phyloP scores from a whole-genome alignment of 2,888 invertebrate species.

The Oxycera nigricornis region DNA sequence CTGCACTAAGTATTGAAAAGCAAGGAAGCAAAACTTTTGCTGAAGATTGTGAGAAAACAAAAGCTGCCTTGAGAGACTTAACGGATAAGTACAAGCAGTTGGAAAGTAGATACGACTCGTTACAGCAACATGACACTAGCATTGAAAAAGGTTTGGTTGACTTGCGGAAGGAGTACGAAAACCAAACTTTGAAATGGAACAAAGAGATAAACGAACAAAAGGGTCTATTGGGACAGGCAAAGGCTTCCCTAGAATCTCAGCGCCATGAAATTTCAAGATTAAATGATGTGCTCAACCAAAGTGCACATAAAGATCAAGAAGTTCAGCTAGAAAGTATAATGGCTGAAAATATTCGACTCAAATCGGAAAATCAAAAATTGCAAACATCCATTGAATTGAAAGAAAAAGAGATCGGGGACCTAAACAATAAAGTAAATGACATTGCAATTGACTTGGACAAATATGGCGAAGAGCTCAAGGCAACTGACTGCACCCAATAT shows the following conservation, averaged over 20 bases:
- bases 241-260: slow-evolving; percentile 31
- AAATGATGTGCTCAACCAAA: slow-evolving; percentile 14
- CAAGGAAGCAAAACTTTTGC: not conserved
- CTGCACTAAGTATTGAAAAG: not conserved
- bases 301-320: slow-evolving; percentile 6
- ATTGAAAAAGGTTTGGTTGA: slow-evolving; percentile 22
- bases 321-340: not conserved
- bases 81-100: slow-evolving; percentile 2
- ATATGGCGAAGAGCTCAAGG: not conserved
- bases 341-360: slow-evolving; percentile 8
- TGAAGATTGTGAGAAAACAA: slow-evolving; percentile 2
- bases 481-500: not conserved
- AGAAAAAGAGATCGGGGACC: not conserved
- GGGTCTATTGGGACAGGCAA: slow-evolving; percentile 23
- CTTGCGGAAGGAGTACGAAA: slow-evolving; percentile 23
- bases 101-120: slow-evolving; percentile 11
- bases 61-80: not conserved
- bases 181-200: not conserved
- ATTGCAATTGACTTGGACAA: not conserved
- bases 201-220: slow-evolving; percentile 22
- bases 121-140: slow-evolving; percentile 12
- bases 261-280: slow-evolving; percentile 28
- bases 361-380: not conserved
- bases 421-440: not conserved
- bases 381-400: not conserved